Base-by-base conservation (phyloP, 64 coral and sea anemone species). In the Pocillopora verrucosa region DNA sequence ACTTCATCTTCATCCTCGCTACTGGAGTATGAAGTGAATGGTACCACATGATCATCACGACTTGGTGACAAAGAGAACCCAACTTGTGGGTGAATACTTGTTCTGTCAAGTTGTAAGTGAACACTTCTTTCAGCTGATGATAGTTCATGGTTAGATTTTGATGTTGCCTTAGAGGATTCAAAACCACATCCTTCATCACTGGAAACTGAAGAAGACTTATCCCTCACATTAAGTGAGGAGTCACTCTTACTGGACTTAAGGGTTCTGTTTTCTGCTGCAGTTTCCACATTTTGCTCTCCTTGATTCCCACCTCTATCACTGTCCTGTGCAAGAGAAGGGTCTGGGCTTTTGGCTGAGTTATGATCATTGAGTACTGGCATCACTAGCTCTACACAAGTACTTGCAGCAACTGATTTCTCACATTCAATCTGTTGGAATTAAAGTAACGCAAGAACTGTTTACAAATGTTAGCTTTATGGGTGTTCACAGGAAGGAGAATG, bases 1-100 rank as follows among this genome's bases (percentile, higher is more conserved):
- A 86, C 88, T 20, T 99, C 93, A 59, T 94, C 97, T 73, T 99
- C 97, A 75, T 99, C 89, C 60, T 90, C 97, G 80, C 97, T 99
- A 79, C 97, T 99, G 35, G 97, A 99, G 61, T 99, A 99, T 26
- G 97, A 99, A 6, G 94, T 94, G 14, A 87, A 91, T 7, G 97
- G 97, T 19, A 94, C 92, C 9, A 80, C 76, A 60, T 90, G 88
- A 0, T 79, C 80, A n/a, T 88, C 61, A 4, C 70, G 74, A 13
- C 88, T 80, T 15, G 93, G 88, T 19, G 94, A 83, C 30, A 91
- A 76, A 2, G 89, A 88, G 72, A 91, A 96, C 16, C 62, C 87
- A 10, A 90, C 88, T 74, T 93, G 87, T 34, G 90, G 19, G 20
- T 9, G 80, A 25, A 84, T 12, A 19, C 6, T 59, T 2, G 82